Conservation (phyloP, 2,797 vertebrate genomes). For the Telmatherina bonti region DNA sequence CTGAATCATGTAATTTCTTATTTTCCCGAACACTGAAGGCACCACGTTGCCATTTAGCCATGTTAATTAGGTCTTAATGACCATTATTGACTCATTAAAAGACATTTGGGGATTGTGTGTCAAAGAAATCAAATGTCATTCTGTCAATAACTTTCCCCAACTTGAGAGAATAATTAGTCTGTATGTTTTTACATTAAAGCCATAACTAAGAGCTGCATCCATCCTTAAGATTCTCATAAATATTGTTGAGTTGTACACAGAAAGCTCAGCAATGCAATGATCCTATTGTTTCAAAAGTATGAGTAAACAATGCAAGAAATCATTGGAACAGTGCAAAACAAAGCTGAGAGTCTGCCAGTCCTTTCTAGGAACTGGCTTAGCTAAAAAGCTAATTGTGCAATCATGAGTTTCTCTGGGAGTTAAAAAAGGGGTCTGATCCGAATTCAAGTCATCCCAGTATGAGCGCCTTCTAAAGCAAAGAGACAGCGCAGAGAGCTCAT, state of each 20-base stretch:
- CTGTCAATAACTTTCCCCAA: constrained; percentile 85
- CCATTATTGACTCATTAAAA: constrained; percentile 96
- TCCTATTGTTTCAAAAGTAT: constrained; percentile 10
- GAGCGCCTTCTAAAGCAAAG: neutral
- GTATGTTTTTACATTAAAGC: constrained; percentile 90
- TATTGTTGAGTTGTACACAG: constrained; percentile 80
- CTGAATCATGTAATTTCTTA: constrained; percentile 80
- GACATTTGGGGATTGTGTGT: constrained; percentile 89
- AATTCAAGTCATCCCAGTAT: constrained; percentile 16
- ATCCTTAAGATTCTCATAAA: constrained; percentile 45
- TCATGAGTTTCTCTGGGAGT: constrained; percentile 31
- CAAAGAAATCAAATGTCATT: constrained; percentile 91
- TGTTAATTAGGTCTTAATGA: constrained; percentile 96
- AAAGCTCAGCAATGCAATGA: constrained; percentile 35
- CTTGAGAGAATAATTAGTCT: constrained; percentile 87
- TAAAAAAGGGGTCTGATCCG: constrained; percentile 54
- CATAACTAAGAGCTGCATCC: constrained; percentile 86
- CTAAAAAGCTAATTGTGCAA: constrained; percentile 37
- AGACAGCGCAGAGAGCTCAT: constrained; percentile 46
- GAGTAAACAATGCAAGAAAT: constrained; percentile 29
- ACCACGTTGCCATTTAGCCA: constrained; percentile 84
- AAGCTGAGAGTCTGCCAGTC: neutral
- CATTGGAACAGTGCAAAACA: constrained; percentile 23
- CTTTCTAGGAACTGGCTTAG: constrained; percentile 3
- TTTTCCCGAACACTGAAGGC: constrained; percentile 87